Evolutionary conservation across 2,113 vertebrate genomes (phyloP), one percentile per base, ranked within the genome.

Genomic region (Sarotherodon lohbergeri): DNA sequence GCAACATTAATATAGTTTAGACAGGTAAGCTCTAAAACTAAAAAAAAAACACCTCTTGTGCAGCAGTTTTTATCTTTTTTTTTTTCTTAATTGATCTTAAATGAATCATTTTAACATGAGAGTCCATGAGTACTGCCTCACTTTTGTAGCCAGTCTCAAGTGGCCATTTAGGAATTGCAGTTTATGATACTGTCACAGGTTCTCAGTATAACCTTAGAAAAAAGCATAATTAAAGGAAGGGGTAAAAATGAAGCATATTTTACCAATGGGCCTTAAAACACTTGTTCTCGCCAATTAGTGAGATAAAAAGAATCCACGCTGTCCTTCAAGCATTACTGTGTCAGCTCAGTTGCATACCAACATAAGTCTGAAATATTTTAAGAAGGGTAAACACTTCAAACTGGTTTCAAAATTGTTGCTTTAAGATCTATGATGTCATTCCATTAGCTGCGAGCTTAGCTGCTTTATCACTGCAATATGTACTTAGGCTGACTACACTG

Each of bases 401-500:
- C 39, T 34, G 66, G 54, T 88, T 88, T 90, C 32, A 86, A 90
- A 88, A 87, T 80, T 71, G 34, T 83, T 59, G 22, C 55, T 46
- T 86, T 89, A 27, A 27, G 68, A 87, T 59, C 29, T 9, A 63
- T 43, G 71, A 22, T 82, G 41, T 83, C 34, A 19, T 78, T 81
- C 66, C 54, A 85, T 92, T 82, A 86, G 56, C 83, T 43, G 54
- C 54, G 73, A 79, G 54, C 24, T 27, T 29, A 57, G 85, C 78
- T 36, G 41, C 88, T 84, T 80, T 89, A 82, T 88, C 86, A 87
- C 87, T 86, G 80, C 10, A 54, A 59, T 80, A 91, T 87, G 85
- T 90, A 88, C 85, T 88, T 68, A 39, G 76, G 76, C 84, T 68
- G 12, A 61, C 89, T 29, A 63, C 80, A 63, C 59, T 57, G 71